These are phyloP conservation scores for Brenthis ino DNA, from an alignment of 2,888 invertebrate genomes.

Conservation along the genomic window DNA sequence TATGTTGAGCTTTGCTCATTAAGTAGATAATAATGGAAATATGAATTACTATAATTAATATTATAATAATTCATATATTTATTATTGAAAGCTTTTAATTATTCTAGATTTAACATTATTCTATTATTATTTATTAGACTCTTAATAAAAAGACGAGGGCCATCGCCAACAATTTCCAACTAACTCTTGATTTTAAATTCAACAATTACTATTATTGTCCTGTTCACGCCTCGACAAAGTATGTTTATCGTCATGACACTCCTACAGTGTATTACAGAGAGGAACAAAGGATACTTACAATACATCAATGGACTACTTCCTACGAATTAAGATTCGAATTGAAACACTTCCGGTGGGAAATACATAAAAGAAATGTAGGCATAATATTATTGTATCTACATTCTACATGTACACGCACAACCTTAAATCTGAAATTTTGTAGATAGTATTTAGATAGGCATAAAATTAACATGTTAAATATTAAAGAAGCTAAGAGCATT, in stretches of 20 bases:
- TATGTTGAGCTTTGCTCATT: conserved; percentile 8
- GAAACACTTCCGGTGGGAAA: conserved; percentile 17
- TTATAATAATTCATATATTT: not conserved
- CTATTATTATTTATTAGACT: no score
- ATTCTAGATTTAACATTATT: no score
- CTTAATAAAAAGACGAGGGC: no score
- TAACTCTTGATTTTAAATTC: no score
- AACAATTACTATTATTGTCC: not conserved
- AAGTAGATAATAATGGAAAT: not conserved
- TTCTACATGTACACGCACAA: not conserved
- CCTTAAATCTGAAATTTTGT: no score
- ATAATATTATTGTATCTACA: not conserved
- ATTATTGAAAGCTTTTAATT: not conserved
- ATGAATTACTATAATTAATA: not conserved
- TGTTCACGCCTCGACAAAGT: conserved; percentile 5
- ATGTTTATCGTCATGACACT: conserved; percentile 10
- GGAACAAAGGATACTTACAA: conserved; percentile 16
- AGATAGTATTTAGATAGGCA: no score
- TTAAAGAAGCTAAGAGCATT: no score
- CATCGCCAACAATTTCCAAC: no score
- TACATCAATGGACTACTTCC: conserved; percentile 19
- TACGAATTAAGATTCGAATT: conserved; percentile 16
- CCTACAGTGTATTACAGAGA: conserved; percentile 8
- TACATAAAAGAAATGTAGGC: conserved; percentile 8
- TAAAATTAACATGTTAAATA: no score